Evolutionary conservation across 2,113 vertebrate genomes (phyloP).

Genomic region (Falcunculus frontatus): DNA sequence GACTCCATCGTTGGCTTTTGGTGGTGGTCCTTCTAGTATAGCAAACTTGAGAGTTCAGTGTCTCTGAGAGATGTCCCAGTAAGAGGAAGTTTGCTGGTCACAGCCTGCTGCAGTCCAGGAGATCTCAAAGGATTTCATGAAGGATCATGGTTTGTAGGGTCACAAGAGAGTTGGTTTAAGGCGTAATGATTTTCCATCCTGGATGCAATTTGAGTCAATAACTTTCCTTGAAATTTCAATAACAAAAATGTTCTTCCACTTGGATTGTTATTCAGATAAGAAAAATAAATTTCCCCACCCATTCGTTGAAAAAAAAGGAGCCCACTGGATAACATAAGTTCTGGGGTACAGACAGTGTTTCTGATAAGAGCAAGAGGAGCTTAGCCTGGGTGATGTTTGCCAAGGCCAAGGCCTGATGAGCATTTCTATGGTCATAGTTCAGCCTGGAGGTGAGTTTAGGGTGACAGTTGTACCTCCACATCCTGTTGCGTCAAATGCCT

Average conservation of each 20-base stretch:
- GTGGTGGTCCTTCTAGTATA: too few relatives aligned
- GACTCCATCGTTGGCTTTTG: fast-evolving
- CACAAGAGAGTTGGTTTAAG: not conserved
- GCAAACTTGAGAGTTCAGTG: not conserved
- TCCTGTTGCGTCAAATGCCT: not conserved
- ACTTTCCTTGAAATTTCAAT: not conserved
- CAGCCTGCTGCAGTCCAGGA: not conserved
- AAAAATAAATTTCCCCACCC: not conserved
- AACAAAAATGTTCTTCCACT: not conserved
- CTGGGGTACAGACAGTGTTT: not conserved
- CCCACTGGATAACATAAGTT: not conserved
- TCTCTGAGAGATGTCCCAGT: not conserved
- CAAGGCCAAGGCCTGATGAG: not conserved
- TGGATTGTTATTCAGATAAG: not conserved
- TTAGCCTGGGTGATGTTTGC: not conserved
- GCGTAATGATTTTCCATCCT: not conserved
- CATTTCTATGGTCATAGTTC: not conserved
- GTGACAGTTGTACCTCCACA: not conserved
- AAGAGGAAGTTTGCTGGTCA: not conserved
- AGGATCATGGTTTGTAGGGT: not conserved
- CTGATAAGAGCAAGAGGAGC: not conserved
- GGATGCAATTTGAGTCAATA: not conserved
- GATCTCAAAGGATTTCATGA: not conserved
- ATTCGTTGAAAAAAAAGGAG: too few relatives aligned
- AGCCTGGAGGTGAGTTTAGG: not conserved